Evolutionary conservation across 2,113 vertebrate species (phyloP).

Genomic region (Gymnobelideus leadbeateri): DNA sequence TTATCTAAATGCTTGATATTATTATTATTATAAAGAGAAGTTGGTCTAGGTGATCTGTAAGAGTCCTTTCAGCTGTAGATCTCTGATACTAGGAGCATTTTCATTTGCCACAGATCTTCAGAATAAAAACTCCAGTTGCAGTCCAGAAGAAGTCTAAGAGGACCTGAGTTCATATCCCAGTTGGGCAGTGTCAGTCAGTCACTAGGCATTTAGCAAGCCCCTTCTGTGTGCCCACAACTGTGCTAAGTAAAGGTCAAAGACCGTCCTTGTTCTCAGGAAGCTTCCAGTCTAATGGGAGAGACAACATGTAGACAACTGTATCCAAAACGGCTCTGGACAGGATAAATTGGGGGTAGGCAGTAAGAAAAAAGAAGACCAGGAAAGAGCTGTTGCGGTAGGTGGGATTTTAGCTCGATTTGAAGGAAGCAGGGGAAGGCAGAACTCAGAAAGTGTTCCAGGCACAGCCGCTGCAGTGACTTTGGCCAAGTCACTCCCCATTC

Average conservation of each 20-base stretch:
- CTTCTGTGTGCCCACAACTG: background rate
- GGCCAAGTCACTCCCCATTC: background rate
- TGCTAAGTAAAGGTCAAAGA: background rate
- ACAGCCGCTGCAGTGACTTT: no score
- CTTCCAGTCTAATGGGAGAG: background rate
- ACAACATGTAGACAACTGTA: background rate
- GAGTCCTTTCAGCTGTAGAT: background rate
- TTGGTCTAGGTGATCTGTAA: background rate
- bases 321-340: background rate
- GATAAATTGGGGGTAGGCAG: background rate
- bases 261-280: background rate
- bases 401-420: background rate
- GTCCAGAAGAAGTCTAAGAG: background rate
- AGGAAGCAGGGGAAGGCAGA: background rate
- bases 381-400: background rate
- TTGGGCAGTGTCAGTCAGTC: background rate
- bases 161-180: background rate
- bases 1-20: background rate
- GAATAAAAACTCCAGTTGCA: background rate
- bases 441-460: background rate
- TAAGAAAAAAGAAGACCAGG: background rate
- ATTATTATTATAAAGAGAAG: background rate
- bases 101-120: background rate
- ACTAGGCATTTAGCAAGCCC: background rate
- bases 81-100: background rate